Conservation (phyloP, 2,888 invertebrate species). For the Chrysina gloriosa region DNA sequence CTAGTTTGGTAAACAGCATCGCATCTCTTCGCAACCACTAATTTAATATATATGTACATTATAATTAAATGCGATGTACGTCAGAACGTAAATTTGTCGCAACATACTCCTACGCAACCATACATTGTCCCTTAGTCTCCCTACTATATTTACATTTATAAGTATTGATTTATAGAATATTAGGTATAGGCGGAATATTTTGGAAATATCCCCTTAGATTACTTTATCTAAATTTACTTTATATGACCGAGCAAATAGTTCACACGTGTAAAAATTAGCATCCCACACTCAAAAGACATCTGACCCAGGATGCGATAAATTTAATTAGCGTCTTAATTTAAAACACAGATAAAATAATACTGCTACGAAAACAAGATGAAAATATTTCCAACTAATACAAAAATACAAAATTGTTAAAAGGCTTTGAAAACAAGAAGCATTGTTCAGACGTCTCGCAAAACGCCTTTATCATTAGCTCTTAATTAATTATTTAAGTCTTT, state of each 20-base stretch:
- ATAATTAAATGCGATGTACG: too few relatives aligned
- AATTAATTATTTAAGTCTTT: not conserved
- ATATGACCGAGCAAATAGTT: not conserved
- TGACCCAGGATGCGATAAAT: conserved; percentile 29
- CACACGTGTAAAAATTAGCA: not conserved
- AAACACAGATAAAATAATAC: not conserved
- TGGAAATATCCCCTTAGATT: too few relatives aligned
- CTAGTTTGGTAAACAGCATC: too few relatives aligned
- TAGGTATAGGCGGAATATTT: too few relatives aligned
- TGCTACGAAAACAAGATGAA: conserved; percentile 1
- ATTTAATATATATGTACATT: too few relatives aligned
- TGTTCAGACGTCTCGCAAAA: not conserved
- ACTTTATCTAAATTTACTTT: too few relatives aligned
- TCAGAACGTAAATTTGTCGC: too few relatives aligned
- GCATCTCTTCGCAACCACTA: too few relatives aligned
- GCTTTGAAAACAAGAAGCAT: conserved; percentile 2
- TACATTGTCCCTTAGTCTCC: too few relatives aligned
- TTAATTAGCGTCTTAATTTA: conserved; percentile 19
- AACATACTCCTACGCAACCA: too few relatives aligned
- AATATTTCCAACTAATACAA: not conserved
- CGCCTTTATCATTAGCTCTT: not conserved
- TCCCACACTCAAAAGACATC: conserved; percentile 17
- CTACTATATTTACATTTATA: too few relatives aligned
- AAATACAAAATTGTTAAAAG: not conserved
- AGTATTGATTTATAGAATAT: too few relatives aligned